Evolutionary conservation across 2,113 vertebrate genomes (phyloP).

Genomic region (Oreochromis niloticus): DNA sequence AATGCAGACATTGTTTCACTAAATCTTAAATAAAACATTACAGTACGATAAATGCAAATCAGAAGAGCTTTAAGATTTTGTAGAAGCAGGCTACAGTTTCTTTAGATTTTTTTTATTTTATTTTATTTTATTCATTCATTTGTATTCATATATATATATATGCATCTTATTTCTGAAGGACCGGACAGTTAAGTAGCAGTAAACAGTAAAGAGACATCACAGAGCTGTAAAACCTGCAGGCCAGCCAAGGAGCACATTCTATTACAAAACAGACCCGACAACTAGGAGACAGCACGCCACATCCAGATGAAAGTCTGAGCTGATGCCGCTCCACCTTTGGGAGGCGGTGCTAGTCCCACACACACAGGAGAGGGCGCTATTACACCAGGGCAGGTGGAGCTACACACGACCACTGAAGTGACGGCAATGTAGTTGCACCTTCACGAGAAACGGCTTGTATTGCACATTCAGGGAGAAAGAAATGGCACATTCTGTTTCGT

Average conservation of each 20-base stretch:
- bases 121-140: background rate
- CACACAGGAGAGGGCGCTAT: constrained; percentile 23
- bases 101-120: constrained; percentile 6
- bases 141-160: background rate
- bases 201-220: constrained; percentile 69
- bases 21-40: constrained; percentile 76
- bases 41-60: constrained; percentile 79
- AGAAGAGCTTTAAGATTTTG: constrained; percentile 65
- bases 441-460: constrained; percentile 16
- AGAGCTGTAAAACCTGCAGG: constrained; percentile 59
- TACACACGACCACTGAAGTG: constrained; percentile 19
- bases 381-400: constrained; percentile 29
- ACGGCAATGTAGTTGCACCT: constrained; percentile 19
- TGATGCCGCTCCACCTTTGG: background rate
- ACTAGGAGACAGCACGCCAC: constrained; percentile 44
- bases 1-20: constrained; percentile 75
- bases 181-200: constrained; percentile 56
- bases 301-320: constrained; percentile 41
- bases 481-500: constrained; percentile 41
- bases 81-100: constrained; percentile 63
- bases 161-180: constrained; percentile 27
- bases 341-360: background rate
- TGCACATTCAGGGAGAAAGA: constrained; percentile 55
- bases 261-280: constrained; percentile 35
- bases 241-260: constrained; percentile 60